phyloP scores from a whole-genome alignment of 92 coral and sea anemone species.

The Siderastrea radians region DNA sequence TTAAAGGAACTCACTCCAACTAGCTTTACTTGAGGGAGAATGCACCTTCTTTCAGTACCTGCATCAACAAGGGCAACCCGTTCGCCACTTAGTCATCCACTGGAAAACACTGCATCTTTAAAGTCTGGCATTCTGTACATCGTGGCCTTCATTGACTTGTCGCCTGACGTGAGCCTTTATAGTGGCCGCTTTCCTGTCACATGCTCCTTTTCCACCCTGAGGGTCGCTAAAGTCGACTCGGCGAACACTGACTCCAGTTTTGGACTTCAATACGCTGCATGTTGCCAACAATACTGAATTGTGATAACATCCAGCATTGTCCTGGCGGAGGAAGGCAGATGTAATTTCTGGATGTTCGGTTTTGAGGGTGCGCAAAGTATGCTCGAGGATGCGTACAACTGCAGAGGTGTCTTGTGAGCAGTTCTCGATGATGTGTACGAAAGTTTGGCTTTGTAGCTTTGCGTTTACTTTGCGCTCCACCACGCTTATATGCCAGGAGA shows the following conservation, averaged over 20 bases:
- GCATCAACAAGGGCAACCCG: constrained; percentile 27
- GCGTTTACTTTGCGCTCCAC: constrained; percentile 14
- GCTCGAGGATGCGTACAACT: constrained; percentile 15
- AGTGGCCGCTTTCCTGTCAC: constrained; percentile 65
- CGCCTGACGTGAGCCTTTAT: constrained; percentile 66
- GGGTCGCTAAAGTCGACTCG: constrained; percentile 65
- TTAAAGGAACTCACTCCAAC: constrained; percentile 51
- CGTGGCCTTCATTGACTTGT: constrained; percentile 64
- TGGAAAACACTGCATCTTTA: constrained; percentile 52
- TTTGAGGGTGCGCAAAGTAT: constrained; percentile 11
- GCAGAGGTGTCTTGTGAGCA: constrained; percentile 19
- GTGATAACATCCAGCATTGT: constrained; percentile 23
- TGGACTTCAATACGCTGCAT: constrained; percentile 19
- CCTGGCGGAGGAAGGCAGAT: constrained; percentile 21
- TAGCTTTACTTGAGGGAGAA: constrained; percentile 24
- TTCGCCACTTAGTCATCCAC: constrained; percentile 22
- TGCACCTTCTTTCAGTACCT: not conserved
- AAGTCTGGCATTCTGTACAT: constrained; percentile 42
- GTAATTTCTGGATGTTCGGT: constrained; percentile 12
- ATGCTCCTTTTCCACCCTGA: constrained; percentile 63
- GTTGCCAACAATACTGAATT: constrained; percentile 27
- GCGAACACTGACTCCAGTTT: constrained; percentile 48
- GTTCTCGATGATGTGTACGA: constrained; percentile 18
- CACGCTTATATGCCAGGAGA: constrained; percentile 23
- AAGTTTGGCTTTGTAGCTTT: constrained; percentile 7